Evolutionary conservation across 2,113 vertebrate genomes (phyloP), one percentile per base, ranked within the genome.

Genomic region (Myrmecophaga tridactyla): DNA sequence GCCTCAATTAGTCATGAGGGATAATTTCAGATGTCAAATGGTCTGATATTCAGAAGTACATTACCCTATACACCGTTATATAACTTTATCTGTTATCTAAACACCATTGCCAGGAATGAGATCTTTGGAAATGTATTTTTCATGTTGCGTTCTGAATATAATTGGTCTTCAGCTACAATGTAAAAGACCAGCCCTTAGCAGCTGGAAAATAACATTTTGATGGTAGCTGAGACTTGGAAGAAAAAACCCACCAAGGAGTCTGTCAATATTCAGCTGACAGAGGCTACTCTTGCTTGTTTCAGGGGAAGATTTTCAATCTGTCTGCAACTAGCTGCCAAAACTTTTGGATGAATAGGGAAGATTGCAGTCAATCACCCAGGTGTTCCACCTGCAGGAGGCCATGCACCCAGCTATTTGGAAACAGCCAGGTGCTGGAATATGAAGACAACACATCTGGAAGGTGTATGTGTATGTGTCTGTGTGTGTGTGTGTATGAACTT

Each of bases 1-100:
- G 77, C 51, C 8, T 53, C 97, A 96, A 96, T 97, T 95, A 84
- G 63, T 97, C 86, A 77, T 94, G 65, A 95, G 92, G 60, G 82
- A 95, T 96, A 96, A 97, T 97, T 98, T 98, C 96, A 98, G 92
- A 93, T 94, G 92, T 84, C 91, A 97, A 95, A 86, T 95, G 96
- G 94, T 97, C 93, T 89, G 86, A 89, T 95, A 89, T 87, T 97
- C 86, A 96, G 2, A 3, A 85, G 46, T 89, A 63, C 69, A 65
- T 96, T 95, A 63, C 23, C 67, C 25, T 56, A 4, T 83, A 46
- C 85, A 23, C 13, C 2, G 51, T 94, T 96, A 46, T 70, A 0
- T 88, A 90, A 84, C 43, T 82, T 94, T 67, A 69, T 87, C 81
- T 89, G 36, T 94, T 90, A 82, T 41, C 34, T 75, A 94, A 78